Conservation (phyloP, 2,113 vertebrate species). For the Hyaena hyaena region DNA sequence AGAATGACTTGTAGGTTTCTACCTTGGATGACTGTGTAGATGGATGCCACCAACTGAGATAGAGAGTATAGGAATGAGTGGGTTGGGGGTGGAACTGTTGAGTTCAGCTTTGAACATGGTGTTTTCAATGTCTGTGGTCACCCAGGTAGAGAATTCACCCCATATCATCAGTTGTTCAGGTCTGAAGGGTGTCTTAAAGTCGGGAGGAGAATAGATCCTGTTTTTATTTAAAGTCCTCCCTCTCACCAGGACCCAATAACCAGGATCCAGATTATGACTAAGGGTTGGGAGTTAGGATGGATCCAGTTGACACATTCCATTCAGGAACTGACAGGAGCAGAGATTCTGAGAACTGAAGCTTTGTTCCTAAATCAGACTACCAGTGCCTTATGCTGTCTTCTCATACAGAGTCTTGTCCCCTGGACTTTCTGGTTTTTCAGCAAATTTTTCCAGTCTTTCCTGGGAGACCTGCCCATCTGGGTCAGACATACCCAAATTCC, state of each 20-base stretch:
- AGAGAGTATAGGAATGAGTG: not conserved
- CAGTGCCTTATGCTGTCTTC: not conserved
- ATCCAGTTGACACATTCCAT: not conserved
- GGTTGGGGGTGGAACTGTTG: not conserved
- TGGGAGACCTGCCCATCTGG: not conserved
- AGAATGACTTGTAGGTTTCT: not conserved
- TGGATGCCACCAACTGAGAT: not conserved
- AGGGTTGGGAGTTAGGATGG: not conserved
- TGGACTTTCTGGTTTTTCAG: not conserved
- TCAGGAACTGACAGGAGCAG: not conserved
- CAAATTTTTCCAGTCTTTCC: not conserved
- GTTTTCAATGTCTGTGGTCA: not conserved
- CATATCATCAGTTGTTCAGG: not conserved
- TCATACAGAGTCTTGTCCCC: not conserved
- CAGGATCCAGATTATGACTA: not conserved
- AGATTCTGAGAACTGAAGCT: not conserved
- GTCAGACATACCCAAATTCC: not conserved
- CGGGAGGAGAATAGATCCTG: not conserved
- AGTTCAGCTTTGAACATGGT: not conserved
- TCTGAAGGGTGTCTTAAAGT: not conserved
- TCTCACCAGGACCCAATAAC: not conserved
- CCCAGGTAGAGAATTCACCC: not conserved
- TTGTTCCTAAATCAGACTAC: not conserved
- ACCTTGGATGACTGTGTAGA: not conserved
- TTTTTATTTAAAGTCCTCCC: slow-evolving; percentile 24